Base-by-base conservation (phyloP, 2,888 invertebrate genomes). In the Zele albiditarsus region DNA sequence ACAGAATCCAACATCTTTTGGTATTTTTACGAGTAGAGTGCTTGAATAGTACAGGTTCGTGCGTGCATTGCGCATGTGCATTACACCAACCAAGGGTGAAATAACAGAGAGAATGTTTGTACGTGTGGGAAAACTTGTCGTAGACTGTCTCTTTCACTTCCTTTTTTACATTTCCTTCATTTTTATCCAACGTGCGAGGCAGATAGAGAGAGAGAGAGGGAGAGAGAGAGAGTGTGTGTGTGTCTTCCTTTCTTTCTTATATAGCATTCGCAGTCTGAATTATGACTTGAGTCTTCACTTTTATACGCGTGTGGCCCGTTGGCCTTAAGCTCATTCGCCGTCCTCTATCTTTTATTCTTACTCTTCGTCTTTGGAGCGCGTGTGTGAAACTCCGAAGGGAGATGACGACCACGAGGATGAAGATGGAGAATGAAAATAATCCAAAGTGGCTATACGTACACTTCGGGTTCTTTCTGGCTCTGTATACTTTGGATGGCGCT, bases 21-120 rank as follows among this genome's bases (percentile, higher is more conserved):
- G 81, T 85, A 84, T 82, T 84, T 85, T 84, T 83, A 82, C 80
- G 83, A 82, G 82, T 79, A 82, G 81, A 82, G 81, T 82, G 82
- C 81, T 76, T 75, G 77, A 53, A 46, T 63, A 74, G 71, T 78
- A 68, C 77, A 76, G 72, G 73, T 10, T 28, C 42, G 62, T 31
- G 3, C 16, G 31, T 62, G 31, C 5, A 62, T 62, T 8, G 28
- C 20, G 62, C 33, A 31, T 31, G 28, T 8, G 46, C 14, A 46
- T 3, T n/a, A 4, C 6, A 46, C 46, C 16, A 46, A 46, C n/a
- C 46, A n/a, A 46, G 10, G 46, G n/a, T 46, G n/a, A 46, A 46
- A 46, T 46, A 38, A 38, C 38, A 12, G 12, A 38, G 38, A 60
- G 6, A 62, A 31, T 62, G 27, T 28, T 4, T 23, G 27, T 58